phyloP scores from a whole-genome alignment of 2,113 vertebrate species.

The Fregetta grallaria region DNA sequence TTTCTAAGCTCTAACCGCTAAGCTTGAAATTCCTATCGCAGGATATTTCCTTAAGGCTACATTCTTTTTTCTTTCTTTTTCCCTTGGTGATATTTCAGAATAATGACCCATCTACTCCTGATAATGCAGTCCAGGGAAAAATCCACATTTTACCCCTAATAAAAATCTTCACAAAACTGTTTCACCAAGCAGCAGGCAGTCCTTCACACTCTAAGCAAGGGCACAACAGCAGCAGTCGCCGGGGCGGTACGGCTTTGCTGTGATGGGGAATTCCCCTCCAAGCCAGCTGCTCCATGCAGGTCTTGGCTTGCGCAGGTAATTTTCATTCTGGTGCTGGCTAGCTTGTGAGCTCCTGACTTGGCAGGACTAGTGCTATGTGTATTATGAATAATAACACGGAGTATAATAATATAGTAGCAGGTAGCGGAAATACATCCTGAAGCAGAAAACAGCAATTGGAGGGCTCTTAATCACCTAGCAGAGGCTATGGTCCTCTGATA shows the following conservation, averaged over 20 bases:
- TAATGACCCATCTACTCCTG: neutral
- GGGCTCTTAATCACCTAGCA: neutral
- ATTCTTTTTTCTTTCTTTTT: neutral
- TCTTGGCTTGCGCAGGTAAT: neutral
- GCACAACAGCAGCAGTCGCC: neutral
- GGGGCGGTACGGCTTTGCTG: neutral
- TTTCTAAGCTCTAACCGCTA: neutral
- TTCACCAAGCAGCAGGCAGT: neutral
- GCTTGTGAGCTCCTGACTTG: neutral
- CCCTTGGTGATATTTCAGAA: neutral
- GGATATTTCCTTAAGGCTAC: neutral
- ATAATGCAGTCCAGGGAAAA: neutral
- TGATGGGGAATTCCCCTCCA: neutral
- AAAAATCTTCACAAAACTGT: neutral
- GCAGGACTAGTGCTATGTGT: neutral
- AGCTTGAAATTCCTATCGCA: neutral
- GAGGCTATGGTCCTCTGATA: neutral
- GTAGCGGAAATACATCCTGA: neutral
- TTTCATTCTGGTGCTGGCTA: neutral
- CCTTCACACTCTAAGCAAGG: neutral
- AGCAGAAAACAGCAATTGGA: neutral
- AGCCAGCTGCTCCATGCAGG: neutral
- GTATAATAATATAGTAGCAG: neutral
- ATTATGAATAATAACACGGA: neutral
- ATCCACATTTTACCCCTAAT: neutral